These are phyloP conservation scores for Medauroidea extradentata DNA, from an alignment of 1,140 invertebrate species.

Conservation along the genomic window DNA sequence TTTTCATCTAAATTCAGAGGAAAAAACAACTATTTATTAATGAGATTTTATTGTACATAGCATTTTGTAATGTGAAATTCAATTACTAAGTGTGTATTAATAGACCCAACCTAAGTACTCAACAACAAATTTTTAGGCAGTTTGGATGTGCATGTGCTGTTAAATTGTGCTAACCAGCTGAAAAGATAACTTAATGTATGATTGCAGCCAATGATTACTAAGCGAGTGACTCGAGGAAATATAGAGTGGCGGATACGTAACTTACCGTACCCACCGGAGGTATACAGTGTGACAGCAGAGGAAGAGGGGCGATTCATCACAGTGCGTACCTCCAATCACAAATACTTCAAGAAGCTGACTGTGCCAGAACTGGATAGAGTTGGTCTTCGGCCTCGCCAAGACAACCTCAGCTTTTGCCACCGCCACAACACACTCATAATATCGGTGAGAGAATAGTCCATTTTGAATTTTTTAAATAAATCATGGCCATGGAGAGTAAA, in stretches of 20 bases:
- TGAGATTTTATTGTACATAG: too few species aligned
- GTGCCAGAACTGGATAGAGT: slow-evolving; percentile 66
- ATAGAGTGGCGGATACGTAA: slow-evolving; percentile 80
- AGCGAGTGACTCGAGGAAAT: slow-evolving; percentile 64
- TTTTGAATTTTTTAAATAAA: neutral
- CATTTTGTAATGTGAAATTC: too few species aligned
- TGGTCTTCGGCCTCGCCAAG: slow-evolving; percentile 55
- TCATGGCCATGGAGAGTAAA: too few species aligned
- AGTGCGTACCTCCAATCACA: slow-evolving; percentile 71
- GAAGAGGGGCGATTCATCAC: slow-evolving; percentile 57
- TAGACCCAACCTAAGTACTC: too few species aligned
- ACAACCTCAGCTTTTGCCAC: slow-evolving; percentile 59
- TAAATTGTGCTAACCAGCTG: too few species aligned
- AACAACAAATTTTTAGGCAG: too few species aligned
- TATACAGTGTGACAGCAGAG: slow-evolving; percentile 62
- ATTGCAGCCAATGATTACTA: slow-evolving; percentile 61
- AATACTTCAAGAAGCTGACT: slow-evolving; percentile 71
- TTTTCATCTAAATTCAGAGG: too few species aligned
- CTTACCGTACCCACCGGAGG: slow-evolving; percentile 63
- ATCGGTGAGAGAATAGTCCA: slow-evolving; percentile 49
- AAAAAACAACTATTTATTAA: too few species aligned
- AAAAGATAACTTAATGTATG: too few species aligned
- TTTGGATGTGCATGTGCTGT: too few species aligned
- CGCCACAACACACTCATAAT: slow-evolving; percentile 75
- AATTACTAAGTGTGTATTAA: too few species aligned